Evolutionary conservation across 35 echinoderm and acorn worm species (phyloP), one percentile per base, ranked within the genome.

Genomic region (Amphiura filiformis): DNA sequence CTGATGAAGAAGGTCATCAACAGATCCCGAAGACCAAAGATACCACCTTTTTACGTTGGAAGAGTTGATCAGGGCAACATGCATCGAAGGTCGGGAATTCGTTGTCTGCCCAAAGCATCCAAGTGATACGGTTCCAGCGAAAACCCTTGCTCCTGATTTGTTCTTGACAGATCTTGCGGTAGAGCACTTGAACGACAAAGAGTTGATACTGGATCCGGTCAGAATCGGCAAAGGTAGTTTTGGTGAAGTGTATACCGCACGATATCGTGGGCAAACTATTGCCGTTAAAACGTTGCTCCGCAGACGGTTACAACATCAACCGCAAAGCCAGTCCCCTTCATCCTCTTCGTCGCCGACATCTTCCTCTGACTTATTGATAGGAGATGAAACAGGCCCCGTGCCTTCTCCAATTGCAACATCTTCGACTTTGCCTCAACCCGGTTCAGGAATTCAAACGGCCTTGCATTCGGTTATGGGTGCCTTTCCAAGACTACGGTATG

Each of bases 121-220:
- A 31, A 30, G 33, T 23, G 38, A 30, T 13, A 26, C 9, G 0
- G 40, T 83, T 11, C 12, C 38, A 12, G 3, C 49, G 30, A 39
- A 3, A 30, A 83, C 26, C 40, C 87, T 93, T 5, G 81, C 89
- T 20, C 92, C 92, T 14, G 92, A 93, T 84, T 41, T 93, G 28
- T 80, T 89, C 49, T 47, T 93, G 75, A 42, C 77, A 35, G 92
- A 93, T 57, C 76, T 93, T 0, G 70, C 81, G 0, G 64, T 89
- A 32, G 80, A 77, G 39, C 41, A 47, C 17, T 17, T 47, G 5
- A 4, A 17, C 4, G 17, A 9, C 5, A 17, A 47, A 9, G 41
- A 47, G 41, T 47, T 47, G 41, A 47, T 61, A 17, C 82, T 93
- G 17, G 26, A 80, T 23, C 36, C 40, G 15, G 75, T 37, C 7